These are phyloP conservation scores for Candidula unifasciata DNA, from an alignment of 2,888 invertebrate genomes.

Conservation along the genomic window DNA sequence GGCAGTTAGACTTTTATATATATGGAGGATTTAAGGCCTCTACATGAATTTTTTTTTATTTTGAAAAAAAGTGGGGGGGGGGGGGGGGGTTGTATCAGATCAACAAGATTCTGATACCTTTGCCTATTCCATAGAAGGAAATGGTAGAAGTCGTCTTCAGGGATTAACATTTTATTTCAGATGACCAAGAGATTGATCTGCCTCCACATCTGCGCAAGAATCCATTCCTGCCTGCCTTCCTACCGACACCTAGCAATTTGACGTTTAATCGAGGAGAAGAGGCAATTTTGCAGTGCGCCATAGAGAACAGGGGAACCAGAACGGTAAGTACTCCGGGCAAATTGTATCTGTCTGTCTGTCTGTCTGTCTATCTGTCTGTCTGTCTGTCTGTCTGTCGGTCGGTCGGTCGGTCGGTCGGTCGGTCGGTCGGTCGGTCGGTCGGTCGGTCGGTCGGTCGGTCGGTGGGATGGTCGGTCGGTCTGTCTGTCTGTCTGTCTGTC, in stretches of 20 bases:
- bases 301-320: conserved; percentile 64
- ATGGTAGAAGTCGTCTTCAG: too few relatives aligned
- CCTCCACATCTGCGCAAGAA: conserved; percentile 42
- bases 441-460: background rate
- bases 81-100: too few relatives aligned
- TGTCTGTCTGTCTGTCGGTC: background rate
- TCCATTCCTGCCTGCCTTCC: conserved; percentile 55
- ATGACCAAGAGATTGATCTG: conserved; percentile 9
- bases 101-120: too few relatives aligned
- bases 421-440: too few relatives aligned
- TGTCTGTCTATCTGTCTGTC: background rate
- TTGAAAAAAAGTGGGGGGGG: too few relatives aligned
- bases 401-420: background rate
- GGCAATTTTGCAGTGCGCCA: conserved; percentile 62
- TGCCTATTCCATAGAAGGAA: background rate
- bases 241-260: conserved; percentile 58
- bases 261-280: conserved; percentile 61
- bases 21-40: too few relatives aligned
- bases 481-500: background rate
- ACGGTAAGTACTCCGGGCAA: conserved; percentile 54
- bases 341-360: background rate
- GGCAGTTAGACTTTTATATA: too few relatives aligned
- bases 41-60: too few relatives aligned
- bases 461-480: background rate
- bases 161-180: background rate